A percentile compares a stretch with the other conserved stretches of the same genome.
Evolutionary conservation across 2,888 invertebrate genomes (phyloP).

Genomic region (Arenicola marina): DNA sequence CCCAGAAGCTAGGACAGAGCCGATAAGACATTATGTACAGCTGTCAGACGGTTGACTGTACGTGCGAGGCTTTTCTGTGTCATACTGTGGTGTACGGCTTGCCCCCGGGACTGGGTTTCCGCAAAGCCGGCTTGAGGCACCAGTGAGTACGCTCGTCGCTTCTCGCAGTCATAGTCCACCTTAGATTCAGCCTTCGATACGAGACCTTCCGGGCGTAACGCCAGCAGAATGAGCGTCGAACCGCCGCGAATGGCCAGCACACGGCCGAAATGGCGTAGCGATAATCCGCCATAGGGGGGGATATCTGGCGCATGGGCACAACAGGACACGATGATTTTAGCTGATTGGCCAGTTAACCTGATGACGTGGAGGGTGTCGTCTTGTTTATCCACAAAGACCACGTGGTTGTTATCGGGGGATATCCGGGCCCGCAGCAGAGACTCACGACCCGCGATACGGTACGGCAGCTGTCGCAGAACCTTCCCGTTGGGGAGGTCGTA

Average conservation of each 20-base stretch:
- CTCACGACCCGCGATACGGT: not conserved
- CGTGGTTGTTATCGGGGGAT: not conserved
- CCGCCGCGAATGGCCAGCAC: not conserved
- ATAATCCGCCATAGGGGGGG: not conserved
- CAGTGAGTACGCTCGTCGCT: no score
- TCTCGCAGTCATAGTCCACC: no score
- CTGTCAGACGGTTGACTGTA: no score
- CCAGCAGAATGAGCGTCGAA: not conserved
- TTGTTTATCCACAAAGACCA: not conserved
- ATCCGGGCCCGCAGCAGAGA: not conserved
- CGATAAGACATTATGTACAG: no score
- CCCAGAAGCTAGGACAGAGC: no score
- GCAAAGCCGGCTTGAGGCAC: no score
- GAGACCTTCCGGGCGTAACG: no score
- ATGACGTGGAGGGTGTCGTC: not conserved
- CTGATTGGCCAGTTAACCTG: not conserved
- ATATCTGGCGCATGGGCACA: not conserved
- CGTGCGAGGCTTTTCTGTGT: no score
- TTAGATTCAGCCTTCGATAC: no score
- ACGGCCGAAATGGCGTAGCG: not conserved
- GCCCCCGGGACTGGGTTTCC: no score
- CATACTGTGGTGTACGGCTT: no score
- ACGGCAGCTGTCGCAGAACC: not conserved
- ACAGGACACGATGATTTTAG: not conserved
- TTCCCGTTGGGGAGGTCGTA: not conserved